Percentiles rank a stretch among this genome's conserved stretches.
Evolutionary conservation across 92 coral and sea anemone species (phyloP).

Genomic region (Epizoanthus stellaris): DNA sequence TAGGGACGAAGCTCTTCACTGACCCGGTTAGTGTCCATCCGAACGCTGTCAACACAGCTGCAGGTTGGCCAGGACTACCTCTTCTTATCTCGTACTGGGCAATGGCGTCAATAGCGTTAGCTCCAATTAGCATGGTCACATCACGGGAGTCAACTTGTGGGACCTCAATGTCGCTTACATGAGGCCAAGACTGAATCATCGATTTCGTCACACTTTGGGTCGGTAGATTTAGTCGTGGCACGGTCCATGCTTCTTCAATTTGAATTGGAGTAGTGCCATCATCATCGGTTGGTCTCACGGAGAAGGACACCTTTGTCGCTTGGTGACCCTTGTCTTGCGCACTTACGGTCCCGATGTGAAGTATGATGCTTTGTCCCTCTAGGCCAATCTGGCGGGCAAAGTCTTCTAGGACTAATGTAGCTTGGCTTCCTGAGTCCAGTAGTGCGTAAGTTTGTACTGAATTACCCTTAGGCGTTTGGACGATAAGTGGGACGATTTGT

Average conservation of each 20-base stretch:
- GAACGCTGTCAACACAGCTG: constrained; percentile 48
- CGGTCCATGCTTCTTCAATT: not conserved
- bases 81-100: constrained; percentile 30
- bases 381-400: constrained; percentile 56
- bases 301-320: constrained; percentile 59
- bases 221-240: constrained; percentile 6
- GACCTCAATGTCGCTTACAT: constrained; percentile 24
- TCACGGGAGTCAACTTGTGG: constrained; percentile 28
- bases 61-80: constrained; percentile 10
- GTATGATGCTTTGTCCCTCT: constrained; percentile 43
- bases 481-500: constrained; percentile 65
- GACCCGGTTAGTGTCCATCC: constrained; percentile 77
- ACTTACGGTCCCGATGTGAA: constrained; percentile 59
- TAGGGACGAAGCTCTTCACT: constrained; percentile 35
- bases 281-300: constrained; percentile 23
- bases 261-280: constrained; percentile 29
- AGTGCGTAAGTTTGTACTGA: constrained; percentile 61
- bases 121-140: constrained; percentile 34
- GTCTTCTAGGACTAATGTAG: constrained; percentile 54
- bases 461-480: constrained; percentile 39
- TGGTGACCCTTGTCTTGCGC: constrained; percentile 43
- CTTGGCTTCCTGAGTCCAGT: constrained; percentile 70
- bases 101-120: constrained; percentile 21
- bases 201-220: constrained; percentile 2
- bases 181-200: constrained; percentile 25